Conservation (phyloP, 1,140 invertebrate species). For the Ips typographus region DNA sequence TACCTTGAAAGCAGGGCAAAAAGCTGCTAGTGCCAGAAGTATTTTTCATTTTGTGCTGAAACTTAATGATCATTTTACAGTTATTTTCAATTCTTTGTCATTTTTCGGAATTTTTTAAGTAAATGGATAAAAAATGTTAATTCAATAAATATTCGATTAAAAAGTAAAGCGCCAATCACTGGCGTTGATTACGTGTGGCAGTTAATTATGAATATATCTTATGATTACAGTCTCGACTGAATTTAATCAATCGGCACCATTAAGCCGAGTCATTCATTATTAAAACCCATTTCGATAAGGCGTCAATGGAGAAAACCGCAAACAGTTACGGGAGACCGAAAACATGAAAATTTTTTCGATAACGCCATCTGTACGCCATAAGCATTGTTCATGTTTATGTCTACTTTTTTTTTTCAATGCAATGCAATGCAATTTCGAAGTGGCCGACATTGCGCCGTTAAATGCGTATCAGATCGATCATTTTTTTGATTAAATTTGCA, state of each 20-base stretch:
- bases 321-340: background rate
- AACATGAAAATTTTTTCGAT: conserved; percentile 10
- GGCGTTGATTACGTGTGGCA: conserved; percentile 1
- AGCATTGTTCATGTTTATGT: conserved; percentile 1
- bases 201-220: conserved; percentile 13
- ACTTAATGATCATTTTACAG: too few relatives aligned
- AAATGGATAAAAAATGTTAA: background rate
- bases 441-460: background rate
- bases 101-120: too few relatives aligned
- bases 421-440: background rate
- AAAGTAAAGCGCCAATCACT: background rate
- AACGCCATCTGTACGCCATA: conserved; percentile 1
- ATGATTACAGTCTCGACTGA: conserved; percentile 5
- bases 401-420: background rate
- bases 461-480: conserved; percentile 1
- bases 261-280: conserved; percentile 19
- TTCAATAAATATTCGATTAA: conserved; percentile 11
- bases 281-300: background rate
- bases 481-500: conserved; percentile 5
- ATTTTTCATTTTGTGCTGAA: too few relatives aligned
- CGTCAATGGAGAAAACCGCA: conserved; percentile 15
- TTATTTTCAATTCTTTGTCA: too few relatives aligned
- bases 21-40: too few relatives aligned
- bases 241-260: conserved; percentile 18
- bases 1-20: too few relatives aligned